These are phyloP conservation scores for Sebastes steindachneri DNA, from an alignment of 2,797 vertebrate species.

Conservation along the genomic window DNA sequence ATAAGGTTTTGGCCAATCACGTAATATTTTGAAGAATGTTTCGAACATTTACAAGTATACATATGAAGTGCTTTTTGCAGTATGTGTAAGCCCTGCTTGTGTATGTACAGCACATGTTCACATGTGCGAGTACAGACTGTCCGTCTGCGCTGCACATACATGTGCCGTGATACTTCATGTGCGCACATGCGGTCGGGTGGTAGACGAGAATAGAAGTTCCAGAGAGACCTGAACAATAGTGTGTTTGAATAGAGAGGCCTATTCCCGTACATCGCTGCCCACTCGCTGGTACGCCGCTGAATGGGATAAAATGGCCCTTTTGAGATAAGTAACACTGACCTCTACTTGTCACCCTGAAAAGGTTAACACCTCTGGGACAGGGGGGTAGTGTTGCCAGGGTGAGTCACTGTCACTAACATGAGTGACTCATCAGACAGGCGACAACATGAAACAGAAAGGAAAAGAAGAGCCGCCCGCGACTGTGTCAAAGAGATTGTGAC, in stretches of 20 bases:
- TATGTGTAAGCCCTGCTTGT: background rate
- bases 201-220: conserved; percentile 51
- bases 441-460: conserved; percentile 37
- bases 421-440: conserved; percentile 65
- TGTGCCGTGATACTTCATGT: conserved; percentile 3
- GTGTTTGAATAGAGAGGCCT: conserved; percentile 46
- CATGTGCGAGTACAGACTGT: background rate
- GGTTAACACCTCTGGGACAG: conserved; percentile 66
- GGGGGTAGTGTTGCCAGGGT: conserved; percentile 59
- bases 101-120: background rate
- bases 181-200: conserved; percentile 24
- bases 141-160: conserved; percentile 19
- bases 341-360: conserved; percentile 50
- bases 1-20: background rate
- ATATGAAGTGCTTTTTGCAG: background rate
- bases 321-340: conserved; percentile 66
- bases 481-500: conserved; percentile 26
- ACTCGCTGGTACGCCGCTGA: conserved; percentile 43
- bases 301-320: conserved; percentile 60
- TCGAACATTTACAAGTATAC: background rate
- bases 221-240: conserved; percentile 45
- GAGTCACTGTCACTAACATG: conserved; percentile 69
- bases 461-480: conserved; percentile 62
- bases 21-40: background rate
- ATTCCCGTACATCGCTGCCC: conserved; percentile 45